These are phyloP conservation scores for Vanessa atalanta DNA, from an alignment of 1,140 invertebrate species.

Conservation along the genomic window DNA sequence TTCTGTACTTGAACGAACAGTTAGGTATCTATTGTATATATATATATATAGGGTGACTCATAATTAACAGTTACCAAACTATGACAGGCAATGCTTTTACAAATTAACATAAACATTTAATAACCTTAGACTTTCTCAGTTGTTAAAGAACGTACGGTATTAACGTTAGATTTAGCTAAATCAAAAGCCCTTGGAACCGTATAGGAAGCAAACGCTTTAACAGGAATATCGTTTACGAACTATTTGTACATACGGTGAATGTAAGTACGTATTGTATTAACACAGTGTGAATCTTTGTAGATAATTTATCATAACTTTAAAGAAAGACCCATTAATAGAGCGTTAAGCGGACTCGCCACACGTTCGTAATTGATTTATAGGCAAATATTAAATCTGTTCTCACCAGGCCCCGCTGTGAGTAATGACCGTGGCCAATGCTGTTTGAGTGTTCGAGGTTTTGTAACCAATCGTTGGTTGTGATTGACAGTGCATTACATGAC, in stretches of 20 bases:
- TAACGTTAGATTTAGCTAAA: not conserved
- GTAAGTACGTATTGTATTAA: constrained; percentile 34
- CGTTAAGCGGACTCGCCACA: constrained; percentile 59
- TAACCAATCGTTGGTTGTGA: constrained; percentile 54
- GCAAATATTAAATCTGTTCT: constrained; percentile 76
- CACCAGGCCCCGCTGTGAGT: constrained; percentile 59
- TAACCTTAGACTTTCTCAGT: too few relatives aligned
- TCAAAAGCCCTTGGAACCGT: constrained; percentile 4
- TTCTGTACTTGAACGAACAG: too few relatives aligned
- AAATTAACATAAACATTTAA: too few relatives aligned
- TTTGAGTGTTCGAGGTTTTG: constrained; percentile 52
- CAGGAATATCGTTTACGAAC: constrained; percentile 29
- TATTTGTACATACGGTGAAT: constrained; percentile 26
- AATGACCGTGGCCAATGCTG: constrained; percentile 57
- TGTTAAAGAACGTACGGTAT: not conserved
- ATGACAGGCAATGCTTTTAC: too few relatives aligned
- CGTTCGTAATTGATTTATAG: constrained; percentile 74
- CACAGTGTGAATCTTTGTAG: constrained; percentile 30
- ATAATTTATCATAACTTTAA: constrained; percentile 62
- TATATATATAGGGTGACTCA: too few relatives aligned
- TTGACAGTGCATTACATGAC: constrained; percentile 50
- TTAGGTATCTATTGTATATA: too few relatives aligned
- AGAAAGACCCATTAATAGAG: constrained; percentile 67
- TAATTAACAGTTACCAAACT: too few relatives aligned
- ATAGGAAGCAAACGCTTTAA: constrained; percentile 26